A percentile compares a stretch with the other conserved stretches of the same genome.
These are phyloP conservation scores for Papilio dardanus DNA, from an alignment of 1,140 invertebrate species.

Conservation along the genomic window DNA sequence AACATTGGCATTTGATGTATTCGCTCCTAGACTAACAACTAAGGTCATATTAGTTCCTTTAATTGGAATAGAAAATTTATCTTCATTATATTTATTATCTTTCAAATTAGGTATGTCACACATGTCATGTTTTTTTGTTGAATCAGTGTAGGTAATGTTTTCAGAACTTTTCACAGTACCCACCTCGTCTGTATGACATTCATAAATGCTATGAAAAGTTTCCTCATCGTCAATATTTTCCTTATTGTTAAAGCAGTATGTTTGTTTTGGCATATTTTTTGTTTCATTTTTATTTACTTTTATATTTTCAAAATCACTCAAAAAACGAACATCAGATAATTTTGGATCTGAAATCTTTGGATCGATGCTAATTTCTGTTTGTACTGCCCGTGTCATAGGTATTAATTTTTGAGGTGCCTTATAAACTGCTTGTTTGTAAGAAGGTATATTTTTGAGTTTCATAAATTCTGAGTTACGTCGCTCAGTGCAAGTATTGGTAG, in stretches of 20 bases:
- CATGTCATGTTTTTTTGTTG: neutral
- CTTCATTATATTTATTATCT: constrained; percentile 32
- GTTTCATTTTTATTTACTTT: constrained; percentile 49
- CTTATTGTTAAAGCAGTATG: neutral
- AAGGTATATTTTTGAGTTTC: constrained; percentile 20
- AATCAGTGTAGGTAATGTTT: neutral
- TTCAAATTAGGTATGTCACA: constrained; percentile 19
- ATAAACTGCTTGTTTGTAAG: constrained; percentile 35
- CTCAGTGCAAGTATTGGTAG: constrained; percentile 43
- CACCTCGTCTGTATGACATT: neutral
- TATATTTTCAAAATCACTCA: constrained; percentile 57
- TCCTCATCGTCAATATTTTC: neutral
- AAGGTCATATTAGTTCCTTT: constrained; percentile 74
- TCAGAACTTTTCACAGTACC: neutral
- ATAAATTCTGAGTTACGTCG: constrained; percentile 30
- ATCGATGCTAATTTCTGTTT: constrained; percentile 75
- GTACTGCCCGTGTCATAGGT: constrained; percentile 61
- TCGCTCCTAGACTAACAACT: constrained; percentile 61
- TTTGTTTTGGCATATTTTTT: constrained; percentile 42
- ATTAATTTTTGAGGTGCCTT: constrained; percentile 33
- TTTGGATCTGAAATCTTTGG: constrained; percentile 69
- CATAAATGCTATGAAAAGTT: neutral
- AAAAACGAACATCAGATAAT: constrained; percentile 65
- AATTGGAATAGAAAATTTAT: constrained; percentile 64
- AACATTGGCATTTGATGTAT: constrained; percentile 13